A percentile compares a stretch with the other conserved stretches of the same genome.
These are phyloP conservation scores for Sarcophaga peregrina DNA, from an alignment of 1,140 invertebrate genomes.

Conservation along the genomic window DNA sequence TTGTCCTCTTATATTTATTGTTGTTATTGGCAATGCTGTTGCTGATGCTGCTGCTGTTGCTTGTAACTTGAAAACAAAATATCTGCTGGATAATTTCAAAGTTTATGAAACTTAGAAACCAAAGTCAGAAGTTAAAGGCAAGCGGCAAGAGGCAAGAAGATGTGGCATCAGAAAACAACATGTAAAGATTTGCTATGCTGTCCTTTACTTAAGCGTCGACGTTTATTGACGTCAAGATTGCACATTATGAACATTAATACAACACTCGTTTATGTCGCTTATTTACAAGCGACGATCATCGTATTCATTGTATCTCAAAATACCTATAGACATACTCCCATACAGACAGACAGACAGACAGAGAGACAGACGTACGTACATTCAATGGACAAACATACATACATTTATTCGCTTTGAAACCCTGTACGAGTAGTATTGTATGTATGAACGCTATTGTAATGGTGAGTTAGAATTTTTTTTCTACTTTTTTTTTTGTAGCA, in stretches of 20 bases:
- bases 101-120: too few species aligned
- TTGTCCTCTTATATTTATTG: conserved; percentile 23
- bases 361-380: too few species aligned
- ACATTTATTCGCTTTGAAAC: too few species aligned
- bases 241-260: conserved; percentile 66
- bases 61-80: too few species aligned
- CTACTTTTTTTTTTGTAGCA: neutral
- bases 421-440: too few species aligned
- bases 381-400: too few species aligned
- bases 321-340: too few species aligned
- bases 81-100: too few species aligned
- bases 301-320: neutral
- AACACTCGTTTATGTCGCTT: conserved; percentile 66
- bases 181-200: conserved; percentile 25
- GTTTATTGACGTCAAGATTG: conserved; percentile 65
- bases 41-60: neutral
- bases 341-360: too few species aligned
- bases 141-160: too few species aligned
- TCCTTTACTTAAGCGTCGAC: conserved; percentile 49
- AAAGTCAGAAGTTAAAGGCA: too few species aligned
- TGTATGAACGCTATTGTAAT: too few species aligned
- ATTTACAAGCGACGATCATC: conserved; percentile 56
- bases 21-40: neutral
- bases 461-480: neutral
- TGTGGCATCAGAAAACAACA: neutral